These are phyloP conservation scores for Pyrrhosoma nymphula DNA, from an alignment of 2,888 invertebrate species.

Conservation along the genomic window DNA sequence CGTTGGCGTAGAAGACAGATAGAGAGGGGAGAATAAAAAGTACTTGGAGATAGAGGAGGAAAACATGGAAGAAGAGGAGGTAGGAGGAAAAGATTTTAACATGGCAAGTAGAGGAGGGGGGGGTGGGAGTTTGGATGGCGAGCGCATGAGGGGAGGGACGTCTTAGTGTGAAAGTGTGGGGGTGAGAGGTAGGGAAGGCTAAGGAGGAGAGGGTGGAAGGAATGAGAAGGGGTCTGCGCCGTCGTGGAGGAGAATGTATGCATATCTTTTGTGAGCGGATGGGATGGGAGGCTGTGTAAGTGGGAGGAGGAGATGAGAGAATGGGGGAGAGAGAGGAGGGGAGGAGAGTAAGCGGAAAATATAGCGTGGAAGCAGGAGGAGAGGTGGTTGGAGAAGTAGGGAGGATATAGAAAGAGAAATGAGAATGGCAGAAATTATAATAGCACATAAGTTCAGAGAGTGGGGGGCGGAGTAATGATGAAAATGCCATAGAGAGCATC, in stretches of 20 bases:
- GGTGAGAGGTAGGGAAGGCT: neutral
- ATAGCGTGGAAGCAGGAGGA: constrained; percentile 38
- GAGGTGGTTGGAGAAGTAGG: constrained; percentile 3
- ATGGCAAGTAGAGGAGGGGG: neutral
- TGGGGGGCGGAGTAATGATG: neutral
- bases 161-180: neutral
- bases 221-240: neutral
- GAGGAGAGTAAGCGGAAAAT: neutral
- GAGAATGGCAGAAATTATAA: neutral
- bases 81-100: neutral
- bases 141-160: neutral
- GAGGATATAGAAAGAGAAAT: neutral
- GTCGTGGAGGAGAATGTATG: constrained; percentile 42
- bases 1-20: neutral
- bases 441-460: neutral
- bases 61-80: neutral
- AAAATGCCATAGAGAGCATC: no score
- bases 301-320: neutral
- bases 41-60: neutral
- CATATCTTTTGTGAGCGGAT: constrained; percentile 59
- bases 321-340: neutral
- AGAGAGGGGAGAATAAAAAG: neutral
- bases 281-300: constrained; percentile 3
- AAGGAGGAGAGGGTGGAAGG: neutral
- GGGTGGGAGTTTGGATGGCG: neutral